Evolutionary conservation across 2,113 vertebrate species (phyloP), one percentile per base, ranked within the genome.

Genomic region (Gallinago paraguaiae): DNA sequence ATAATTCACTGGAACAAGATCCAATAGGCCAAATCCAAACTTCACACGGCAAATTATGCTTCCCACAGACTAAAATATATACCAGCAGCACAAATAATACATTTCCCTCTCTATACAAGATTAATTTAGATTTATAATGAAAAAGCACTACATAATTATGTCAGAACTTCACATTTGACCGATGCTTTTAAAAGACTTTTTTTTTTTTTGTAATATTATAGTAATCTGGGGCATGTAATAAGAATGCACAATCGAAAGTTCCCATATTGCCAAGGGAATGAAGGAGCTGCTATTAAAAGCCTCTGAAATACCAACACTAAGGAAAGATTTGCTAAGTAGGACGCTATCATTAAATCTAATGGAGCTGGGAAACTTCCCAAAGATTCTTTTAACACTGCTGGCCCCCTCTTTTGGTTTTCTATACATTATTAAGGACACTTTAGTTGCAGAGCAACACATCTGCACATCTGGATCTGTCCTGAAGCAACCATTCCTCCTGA

Each of bases 241-340:
- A 76, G 78, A 91, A 87, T 33, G 53, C 53, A 90, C 23, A 83
- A 61, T 22, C 7, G 7, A 81, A 96, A 65, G 37, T 71, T 82
- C 43, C 37, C 30, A 6, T 88, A 93, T 50, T 80, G 70, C 74
- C 80, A 86, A 70, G 82, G 91, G 96, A 90, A 88, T 89, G 56
- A 78, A 90, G 53, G 33, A 88, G 50, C 20, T 86, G 78, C 82
- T 96, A 94, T 95, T 95, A 93, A 80, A 96, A 95, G 74, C 76
- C 93, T 91, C 88, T 93, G 76, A 96, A 96, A 96, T 60, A 93
- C 82, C 64, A 96, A 92, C 0, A 11, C 28, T 87, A 64, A 92
- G 59, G 88, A 46, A 92, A 82, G 87, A 89, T 89, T 75, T 91
- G 54, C 74, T 85, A 97, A 97, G 69, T 94, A 96, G 92, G 93